Conservation (phyloP, 1,140 invertebrate genomes). For the Saccostrea echinata region DNA sequence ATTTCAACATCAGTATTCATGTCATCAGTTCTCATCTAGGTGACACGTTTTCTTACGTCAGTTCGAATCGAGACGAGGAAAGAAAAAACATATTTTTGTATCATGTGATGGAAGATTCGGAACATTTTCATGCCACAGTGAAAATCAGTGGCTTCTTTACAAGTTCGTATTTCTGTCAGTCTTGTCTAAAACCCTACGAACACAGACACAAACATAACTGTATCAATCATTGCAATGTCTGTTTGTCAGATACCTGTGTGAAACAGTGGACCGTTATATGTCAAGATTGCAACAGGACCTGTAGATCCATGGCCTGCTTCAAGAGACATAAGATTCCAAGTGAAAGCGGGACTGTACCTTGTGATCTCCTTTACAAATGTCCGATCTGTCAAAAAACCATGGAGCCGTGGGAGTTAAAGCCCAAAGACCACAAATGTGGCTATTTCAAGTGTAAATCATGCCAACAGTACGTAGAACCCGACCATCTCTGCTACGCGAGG, state of each 20-base stretch:
- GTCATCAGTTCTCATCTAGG: slow-evolving; percentile 6
- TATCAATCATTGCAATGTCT: slow-evolving; percentile 20
- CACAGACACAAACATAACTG: slow-evolving; percentile 28
- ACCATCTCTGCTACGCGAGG: slow-evolving; percentile 41
- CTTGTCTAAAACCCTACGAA: slow-evolving; percentile 48
- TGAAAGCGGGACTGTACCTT: not conserved
- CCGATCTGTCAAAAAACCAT: not conserved
- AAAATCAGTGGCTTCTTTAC: slow-evolving; percentile 41
- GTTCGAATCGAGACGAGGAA: not conserved
- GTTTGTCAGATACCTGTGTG: not conserved
- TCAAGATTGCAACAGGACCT: slow-evolving; percentile 28
- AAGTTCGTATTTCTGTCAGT: slow-evolving; percentile 22
- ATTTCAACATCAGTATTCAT: slow-evolving; percentile 18
- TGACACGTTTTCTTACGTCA: slow-evolving; percentile 32
- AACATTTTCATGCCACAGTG: slow-evolving; percentile 42
- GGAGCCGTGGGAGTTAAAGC: not conserved
- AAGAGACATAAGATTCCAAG: not conserved
- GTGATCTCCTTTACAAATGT: slow-evolving; percentile 31
- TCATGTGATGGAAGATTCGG: not conserved
- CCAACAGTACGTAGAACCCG: slow-evolving; percentile 27
- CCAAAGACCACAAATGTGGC: slow-evolving; percentile 7
- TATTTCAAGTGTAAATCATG: slow-evolving; percentile 38
- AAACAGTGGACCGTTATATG: not conserved
- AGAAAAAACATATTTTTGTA: slow-evolving; percentile 35
- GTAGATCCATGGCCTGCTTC: slow-evolving; percentile 10